A percentile compares a stretch with the other conserved stretches of the same genome.
phyloP scores from a whole-genome alignment of 2,113 vertebrate genomes.

The Boulengerochromis microlepis region DNA sequence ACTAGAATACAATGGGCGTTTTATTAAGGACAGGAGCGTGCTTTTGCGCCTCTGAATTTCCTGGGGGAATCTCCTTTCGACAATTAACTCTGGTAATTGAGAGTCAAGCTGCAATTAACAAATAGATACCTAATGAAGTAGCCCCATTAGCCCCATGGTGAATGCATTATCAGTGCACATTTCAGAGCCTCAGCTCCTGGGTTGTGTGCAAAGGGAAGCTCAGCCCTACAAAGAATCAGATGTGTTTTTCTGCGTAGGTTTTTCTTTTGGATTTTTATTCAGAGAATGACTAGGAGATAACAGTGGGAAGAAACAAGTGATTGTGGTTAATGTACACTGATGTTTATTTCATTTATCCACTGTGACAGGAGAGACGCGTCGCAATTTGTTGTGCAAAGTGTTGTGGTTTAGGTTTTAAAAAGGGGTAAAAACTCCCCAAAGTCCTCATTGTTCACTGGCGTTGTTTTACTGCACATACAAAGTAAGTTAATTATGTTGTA shows the following conservation, averaged over 20 bases:
- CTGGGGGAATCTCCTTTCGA: slow-evolving; percentile 55
- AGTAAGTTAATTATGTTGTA: not conserved
- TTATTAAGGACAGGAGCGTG: slow-evolving; percentile 44
- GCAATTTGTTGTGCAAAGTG: not conserved
- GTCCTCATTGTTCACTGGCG: fast-evolving
- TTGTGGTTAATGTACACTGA: not conserved
- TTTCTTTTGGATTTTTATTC: not conserved
- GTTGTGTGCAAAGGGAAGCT: not conserved
- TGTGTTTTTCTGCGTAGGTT: not conserved
- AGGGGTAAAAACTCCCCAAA: not conserved
- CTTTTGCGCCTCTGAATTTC: slow-evolving; percentile 38
- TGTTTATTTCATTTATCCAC: not conserved
- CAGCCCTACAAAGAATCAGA: not conserved
- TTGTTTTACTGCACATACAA: not conserved
- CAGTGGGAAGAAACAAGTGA: not conserved
- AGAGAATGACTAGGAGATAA: slow-evolving; percentile 7
- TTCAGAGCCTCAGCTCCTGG: slow-evolving; percentile 18
- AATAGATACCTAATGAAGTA: slow-evolving; percentile 70
- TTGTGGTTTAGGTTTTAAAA: not conserved
- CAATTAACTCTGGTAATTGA: slow-evolving; percentile 76
- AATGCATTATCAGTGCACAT: slow-evolving; percentile 52
- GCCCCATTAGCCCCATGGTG: slow-evolving; percentile 39
- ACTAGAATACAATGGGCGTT: slow-evolving; percentile 31
- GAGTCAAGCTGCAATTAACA: slow-evolving; percentile 74
- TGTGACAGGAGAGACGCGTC: not conserved